A percentile compares a stretch with the other conserved stretches of the same genome.
phyloP scores from a whole-genome alignment of 2,888 invertebrate genomes.

The Acanthosepion esculentum region DNA sequence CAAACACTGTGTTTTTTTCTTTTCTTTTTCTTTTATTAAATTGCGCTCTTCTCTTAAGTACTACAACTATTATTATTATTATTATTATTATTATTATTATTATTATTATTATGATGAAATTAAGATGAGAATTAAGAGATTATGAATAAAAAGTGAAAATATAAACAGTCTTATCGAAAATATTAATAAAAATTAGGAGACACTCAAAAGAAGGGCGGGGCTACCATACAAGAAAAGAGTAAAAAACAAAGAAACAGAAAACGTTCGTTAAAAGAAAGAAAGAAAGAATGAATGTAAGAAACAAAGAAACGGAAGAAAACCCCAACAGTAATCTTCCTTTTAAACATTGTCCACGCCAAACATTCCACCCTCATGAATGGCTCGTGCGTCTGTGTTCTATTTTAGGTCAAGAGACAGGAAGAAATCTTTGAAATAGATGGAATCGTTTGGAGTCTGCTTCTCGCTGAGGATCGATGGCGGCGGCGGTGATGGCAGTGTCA shows the following conservation, averaged over 20 bases:
- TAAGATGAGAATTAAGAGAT: too few relatives aligned
- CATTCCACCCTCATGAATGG: background rate
- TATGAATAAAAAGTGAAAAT: background rate
- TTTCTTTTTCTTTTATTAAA: too few relatives aligned
- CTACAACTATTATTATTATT: too few relatives aligned
- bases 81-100: too few relatives aligned
- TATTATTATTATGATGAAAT: too few relatives aligned
- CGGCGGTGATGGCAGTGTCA: background rate
- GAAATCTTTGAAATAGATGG: background rate
- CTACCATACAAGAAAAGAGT: background rate
- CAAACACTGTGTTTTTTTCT: too few relatives aligned
- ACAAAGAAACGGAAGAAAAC: slow-evolving; percentile 37
- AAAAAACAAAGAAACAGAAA: background rate
- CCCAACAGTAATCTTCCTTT: background rate
- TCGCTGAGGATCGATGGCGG: background rate
- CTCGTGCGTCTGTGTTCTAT: background rate
- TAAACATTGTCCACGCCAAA: background rate
- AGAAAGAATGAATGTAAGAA: background rate
- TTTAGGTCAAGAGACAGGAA: background rate
- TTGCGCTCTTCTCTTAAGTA: too few relatives aligned
- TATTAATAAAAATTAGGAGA: background rate
- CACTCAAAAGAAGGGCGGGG: background rate
- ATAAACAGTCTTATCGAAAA: background rate
- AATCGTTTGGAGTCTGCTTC: background rate
- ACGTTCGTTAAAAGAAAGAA: background rate